Evolutionary conservation across 1,140 invertebrate genomes (phyloP), one percentile per base, ranked within the genome.

Genomic region (Temnothorax curvispinosus): DNA sequence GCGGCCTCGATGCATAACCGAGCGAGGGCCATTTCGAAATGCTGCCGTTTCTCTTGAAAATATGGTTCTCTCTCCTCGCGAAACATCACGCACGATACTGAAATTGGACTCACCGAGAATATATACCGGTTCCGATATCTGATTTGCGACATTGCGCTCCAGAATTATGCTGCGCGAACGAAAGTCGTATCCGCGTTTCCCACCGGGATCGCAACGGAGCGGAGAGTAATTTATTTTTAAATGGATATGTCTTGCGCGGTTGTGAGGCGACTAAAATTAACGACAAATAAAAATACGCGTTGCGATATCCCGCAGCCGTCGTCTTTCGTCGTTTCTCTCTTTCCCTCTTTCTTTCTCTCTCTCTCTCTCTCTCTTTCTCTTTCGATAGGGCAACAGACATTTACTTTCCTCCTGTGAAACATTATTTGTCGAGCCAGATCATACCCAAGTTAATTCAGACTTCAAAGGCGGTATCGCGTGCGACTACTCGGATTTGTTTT

Each of bases 211-310:
- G 78, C 38, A 71, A 71, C 47, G 35, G 41, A 78, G 75, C 47
- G 35, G 15, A 69, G 67, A 27, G 41, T 84, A 62, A 84, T 74
- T 60, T 84, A 82, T 74, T 84, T 84, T 84, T 84, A 74, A 62
- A 62, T 54, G 35, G 41, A 35, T 18, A 21, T 60, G 67, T 74
- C 41, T 60, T 21, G 21, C 54, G 62, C 15, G 15, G 60, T 47
- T 69, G 41, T 62, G 56, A 77, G 41, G 56, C 56, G 56, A 84
- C 71, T 84, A 84, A 84, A 84, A 84, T 84, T 84, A 84, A 84
- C 56, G 44, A 13, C 18, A 84, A 62, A 75, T 74, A 84, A 84
- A 84, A 84, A 84, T 74, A 84, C 69, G n/a, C 60, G 27, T 65
- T 27, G 27, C 69, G 69, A 41, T 50, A 52, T 50, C 58, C 27